These are phyloP conservation scores for Bos javanicus DNA, from an alignment of 2,113 vertebrate genomes.

Conservation along the genomic window DNA sequence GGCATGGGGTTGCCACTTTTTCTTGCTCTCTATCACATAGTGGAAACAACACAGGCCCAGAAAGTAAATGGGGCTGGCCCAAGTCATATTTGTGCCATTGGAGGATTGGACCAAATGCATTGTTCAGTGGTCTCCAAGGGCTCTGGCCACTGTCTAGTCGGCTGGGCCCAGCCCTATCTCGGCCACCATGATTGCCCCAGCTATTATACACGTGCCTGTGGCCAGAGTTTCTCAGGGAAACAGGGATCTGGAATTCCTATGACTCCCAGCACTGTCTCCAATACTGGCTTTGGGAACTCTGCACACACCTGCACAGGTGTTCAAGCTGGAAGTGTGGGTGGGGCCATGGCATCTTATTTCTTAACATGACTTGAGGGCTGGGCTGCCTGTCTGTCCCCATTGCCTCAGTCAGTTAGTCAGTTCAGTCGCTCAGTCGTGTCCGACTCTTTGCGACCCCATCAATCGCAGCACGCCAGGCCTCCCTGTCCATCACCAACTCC, in stretches of 20 bases:
- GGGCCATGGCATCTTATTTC: background rate
- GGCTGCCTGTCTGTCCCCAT: background rate
- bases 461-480: no score
- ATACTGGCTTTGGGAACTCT: background rate
- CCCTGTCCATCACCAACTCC: no score
- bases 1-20: background rate
- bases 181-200: background rate
- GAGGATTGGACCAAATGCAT: background rate
- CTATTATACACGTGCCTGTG: background rate
- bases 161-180: background rate
- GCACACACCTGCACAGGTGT: background rate
- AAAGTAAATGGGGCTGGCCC: background rate
- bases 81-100: background rate
- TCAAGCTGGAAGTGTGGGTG: background rate
- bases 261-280: background rate
- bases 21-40: background rate
- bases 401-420: no score
- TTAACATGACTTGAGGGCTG: background rate
- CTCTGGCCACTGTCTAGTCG: background rate
- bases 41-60: background rate
- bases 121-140: background rate
- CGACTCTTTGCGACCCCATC: no score
- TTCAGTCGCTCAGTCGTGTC: no score
- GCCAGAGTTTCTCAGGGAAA: background rate
- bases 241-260: background rate